A percentile compares a stretch with the other conserved stretches of the same genome.
Conservation (phyloP, 2,113 vertebrate species). For the Colius striatus region DNA sequence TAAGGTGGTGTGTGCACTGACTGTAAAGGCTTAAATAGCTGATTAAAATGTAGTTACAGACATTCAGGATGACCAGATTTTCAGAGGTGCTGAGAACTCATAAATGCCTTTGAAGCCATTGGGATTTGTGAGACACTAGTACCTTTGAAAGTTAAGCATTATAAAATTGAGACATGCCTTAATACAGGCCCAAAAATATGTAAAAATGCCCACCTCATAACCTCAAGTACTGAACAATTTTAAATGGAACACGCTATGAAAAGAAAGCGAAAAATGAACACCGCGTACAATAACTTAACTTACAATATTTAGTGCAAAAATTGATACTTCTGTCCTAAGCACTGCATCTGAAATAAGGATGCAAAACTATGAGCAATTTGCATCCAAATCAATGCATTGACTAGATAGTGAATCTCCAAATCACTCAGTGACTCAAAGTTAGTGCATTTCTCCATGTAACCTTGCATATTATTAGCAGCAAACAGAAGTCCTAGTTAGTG, state of each 20-base stretch:
- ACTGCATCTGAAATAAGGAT: background rate
- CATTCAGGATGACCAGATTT: background rate
- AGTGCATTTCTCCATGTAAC: background rate
- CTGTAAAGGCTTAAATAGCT: background rate
- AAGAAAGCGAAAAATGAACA: background rate
- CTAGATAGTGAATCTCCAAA: background rate
- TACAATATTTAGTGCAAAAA: background rate
- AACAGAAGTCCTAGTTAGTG: background rate
- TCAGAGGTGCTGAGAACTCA: background rate
- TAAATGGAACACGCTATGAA: background rate
- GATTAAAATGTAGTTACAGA: background rate
- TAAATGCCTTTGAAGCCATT: background rate
- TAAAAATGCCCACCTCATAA: background rate
- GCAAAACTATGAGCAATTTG: background rate
- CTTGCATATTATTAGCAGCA: conserved; percentile 2
- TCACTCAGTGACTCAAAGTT: background rate
- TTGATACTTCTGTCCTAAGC: background rate
- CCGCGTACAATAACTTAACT: background rate
- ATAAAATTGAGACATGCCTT: background rate
- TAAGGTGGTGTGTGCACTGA: background rate
- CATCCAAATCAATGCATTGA: conserved; percentile 20
- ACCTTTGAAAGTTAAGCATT: background rate
- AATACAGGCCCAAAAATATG: background rate
- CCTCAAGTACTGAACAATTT: background rate
- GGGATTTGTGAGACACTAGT: background rate